Evolutionary conservation across 2,113 vertebrate genomes (phyloP).

Genomic region (Labeo catla): DNA sequence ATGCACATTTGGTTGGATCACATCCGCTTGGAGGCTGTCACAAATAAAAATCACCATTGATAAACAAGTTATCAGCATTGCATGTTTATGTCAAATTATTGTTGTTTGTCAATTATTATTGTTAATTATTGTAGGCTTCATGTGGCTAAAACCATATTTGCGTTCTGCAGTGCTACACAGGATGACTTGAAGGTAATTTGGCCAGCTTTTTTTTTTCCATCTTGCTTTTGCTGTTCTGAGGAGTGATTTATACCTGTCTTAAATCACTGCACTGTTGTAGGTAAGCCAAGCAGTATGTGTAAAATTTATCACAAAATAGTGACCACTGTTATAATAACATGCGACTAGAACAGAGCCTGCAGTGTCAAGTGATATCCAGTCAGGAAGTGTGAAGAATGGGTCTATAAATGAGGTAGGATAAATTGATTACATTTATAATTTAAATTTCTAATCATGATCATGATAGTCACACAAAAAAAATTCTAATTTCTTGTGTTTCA

Average conservation of each 20-base stretch:
- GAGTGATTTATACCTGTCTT: background rate
- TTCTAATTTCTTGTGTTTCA: background rate
- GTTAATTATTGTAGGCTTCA: background rate
- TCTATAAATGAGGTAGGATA: background rate
- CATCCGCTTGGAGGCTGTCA: background rate
- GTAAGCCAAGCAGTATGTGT: background rate
- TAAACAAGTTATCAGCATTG: background rate
- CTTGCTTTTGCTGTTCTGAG: background rate
- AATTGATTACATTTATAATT: too few species aligned
- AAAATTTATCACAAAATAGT: background rate
- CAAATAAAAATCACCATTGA: background rate
- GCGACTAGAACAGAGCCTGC: too few species aligned
- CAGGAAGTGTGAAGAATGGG: background rate
- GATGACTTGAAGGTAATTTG: background rate
- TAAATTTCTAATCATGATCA: too few species aligned
- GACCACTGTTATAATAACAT: background rate
- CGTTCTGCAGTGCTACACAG: background rate
- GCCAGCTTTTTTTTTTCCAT: background rate
- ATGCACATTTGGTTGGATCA: background rate
- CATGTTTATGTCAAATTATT: background rate
- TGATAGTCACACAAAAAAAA: too few species aligned
- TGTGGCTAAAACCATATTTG: background rate
- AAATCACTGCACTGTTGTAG: background rate
- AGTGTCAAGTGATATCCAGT: background rate
- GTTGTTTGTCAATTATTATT: background rate